Conservation (phyloP, 2,797 vertebrate species). For the Hydrolagus colliei region DNA sequence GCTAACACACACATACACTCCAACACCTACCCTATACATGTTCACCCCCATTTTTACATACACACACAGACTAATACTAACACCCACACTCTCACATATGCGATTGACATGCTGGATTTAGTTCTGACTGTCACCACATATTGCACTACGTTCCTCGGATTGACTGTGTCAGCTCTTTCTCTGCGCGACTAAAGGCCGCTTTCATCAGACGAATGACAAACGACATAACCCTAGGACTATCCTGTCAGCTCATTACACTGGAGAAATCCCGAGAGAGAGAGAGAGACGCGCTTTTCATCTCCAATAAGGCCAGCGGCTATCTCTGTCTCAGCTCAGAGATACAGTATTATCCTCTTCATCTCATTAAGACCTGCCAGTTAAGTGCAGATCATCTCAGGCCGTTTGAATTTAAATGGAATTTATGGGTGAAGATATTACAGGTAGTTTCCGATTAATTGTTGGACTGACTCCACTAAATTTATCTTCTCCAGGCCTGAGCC, state of each 20-base stretch:
- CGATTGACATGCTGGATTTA: background rate
- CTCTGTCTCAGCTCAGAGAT: too few relatives aligned
- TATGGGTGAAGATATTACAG: too few relatives aligned
- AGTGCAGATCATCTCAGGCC: background rate
- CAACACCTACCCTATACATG: too few relatives aligned
- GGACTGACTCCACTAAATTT: too few relatives aligned
- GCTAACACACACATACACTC: too few relatives aligned
- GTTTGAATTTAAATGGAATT: background rate
- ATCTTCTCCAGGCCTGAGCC: too few relatives aligned
- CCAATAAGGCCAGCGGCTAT: background rate
- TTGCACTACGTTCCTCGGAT: background rate
- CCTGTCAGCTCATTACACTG: background rate
- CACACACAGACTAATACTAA: background rate
- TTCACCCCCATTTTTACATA: too few relatives aligned
- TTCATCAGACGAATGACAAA: background rate
- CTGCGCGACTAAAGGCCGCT: background rate
- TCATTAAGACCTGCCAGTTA: background rate
- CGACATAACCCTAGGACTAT: background rate
- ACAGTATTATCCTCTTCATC: background rate
- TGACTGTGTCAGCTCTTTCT: background rate
- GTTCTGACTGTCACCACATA: background rate
- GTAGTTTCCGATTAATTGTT: too few relatives aligned
- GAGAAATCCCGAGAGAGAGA: too few relatives aligned
- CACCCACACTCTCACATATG: background rate
- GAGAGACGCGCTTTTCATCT: background rate